phyloP scores from a whole-genome alignment of 2,797 vertebrate genomes.

The Enteromius fasciolatus region DNA sequence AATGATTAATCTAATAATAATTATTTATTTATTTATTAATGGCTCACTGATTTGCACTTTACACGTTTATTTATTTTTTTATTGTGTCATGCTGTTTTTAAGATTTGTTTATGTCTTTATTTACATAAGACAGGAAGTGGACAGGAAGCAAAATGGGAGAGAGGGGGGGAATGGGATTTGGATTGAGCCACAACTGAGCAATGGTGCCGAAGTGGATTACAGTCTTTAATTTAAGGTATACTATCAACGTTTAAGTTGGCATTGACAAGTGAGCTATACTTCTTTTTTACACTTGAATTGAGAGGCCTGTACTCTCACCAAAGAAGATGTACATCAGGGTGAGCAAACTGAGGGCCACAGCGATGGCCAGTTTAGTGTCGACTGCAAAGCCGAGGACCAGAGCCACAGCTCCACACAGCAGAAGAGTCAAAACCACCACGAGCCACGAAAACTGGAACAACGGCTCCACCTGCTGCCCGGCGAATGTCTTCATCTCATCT shows the following conservation, averaged over 20 bases:
- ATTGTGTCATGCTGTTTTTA: not conserved
- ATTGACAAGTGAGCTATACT: not conserved
- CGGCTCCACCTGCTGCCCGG: slow-evolving; percentile 96
- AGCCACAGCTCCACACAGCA: slow-evolving; percentile 88
- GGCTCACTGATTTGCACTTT: not conserved
- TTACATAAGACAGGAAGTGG: too few relatives aligned
- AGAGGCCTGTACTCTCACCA: slow-evolving; percentile 76
- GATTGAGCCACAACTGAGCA: too few relatives aligned
- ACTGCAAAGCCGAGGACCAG: slow-evolving; percentile 89
- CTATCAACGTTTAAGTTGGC: not conserved
- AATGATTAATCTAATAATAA: not conserved
- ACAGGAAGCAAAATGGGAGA: too few relatives aligned
- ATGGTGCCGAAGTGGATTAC: too few relatives aligned
- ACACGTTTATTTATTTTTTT: not conserved
- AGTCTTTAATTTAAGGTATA: not conserved
- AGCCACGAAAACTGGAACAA: slow-evolving; percentile 98
- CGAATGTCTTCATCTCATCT: slow-evolving; percentile 99
- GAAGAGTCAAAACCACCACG: slow-evolving; percentile 88
- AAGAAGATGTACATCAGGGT: slow-evolving; percentile 94
- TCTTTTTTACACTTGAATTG: not conserved
- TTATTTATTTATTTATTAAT: not conserved
- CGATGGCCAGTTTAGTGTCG: slow-evolving; percentile 87
- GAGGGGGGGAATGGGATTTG: too few relatives aligned
- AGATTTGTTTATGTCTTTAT: too few relatives aligned
- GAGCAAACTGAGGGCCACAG: slow-evolving; percentile 89